phyloP scores from a whole-genome alignment of 1,140 invertebrate species.

The Palaemon carinicauda region DNA sequence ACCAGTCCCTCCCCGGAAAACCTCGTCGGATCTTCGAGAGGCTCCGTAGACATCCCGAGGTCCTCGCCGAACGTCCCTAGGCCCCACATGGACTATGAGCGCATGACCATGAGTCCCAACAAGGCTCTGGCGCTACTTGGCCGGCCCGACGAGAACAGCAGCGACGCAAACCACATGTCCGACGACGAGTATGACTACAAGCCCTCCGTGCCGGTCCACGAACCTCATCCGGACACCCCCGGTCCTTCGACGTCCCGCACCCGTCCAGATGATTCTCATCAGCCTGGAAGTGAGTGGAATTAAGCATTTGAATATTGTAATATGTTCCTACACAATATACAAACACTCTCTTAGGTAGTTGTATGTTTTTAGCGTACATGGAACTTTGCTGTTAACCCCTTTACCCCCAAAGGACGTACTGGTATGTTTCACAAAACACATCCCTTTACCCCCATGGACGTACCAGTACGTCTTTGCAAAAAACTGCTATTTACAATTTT shows the following conservation, averaged over 20 bases:
- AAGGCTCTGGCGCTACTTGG: neutral
- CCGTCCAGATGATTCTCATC: slow-evolving; percentile 27
- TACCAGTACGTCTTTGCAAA: no score
- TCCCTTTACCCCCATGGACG: no score
- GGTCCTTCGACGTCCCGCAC: slow-evolving; percentile 44
- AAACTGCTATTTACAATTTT: no score
- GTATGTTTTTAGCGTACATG: no score
- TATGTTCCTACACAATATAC: neutral
- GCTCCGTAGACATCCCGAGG: neutral
- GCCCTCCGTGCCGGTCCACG: neutral
- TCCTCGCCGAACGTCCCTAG: slow-evolving; percentile 5
- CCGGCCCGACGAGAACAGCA: slow-evolving; percentile 44
- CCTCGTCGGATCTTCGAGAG: slow-evolving; percentile 15
- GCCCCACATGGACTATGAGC: neutral
- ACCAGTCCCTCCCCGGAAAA: slow-evolving; percentile 42
- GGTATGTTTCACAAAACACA: no score
- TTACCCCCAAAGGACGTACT: no score
- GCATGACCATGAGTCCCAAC: neutral
- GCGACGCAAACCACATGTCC: slow-evolving; percentile 38
- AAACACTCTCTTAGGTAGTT: no score
- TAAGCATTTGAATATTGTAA: neutral
- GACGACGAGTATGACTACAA: slow-evolving; percentile 40
- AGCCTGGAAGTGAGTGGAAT: slow-evolving; percentile 39
- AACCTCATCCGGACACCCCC: slow-evolving; percentile 34
- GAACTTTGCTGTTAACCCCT: no score